Percentiles rank a stretch among this genome's conserved stretches.
These are phyloP conservation scores for Oxyruncus cristatus DNA, from an alignment of 2,113 vertebrate genomes.

Conservation along the genomic window DNA sequence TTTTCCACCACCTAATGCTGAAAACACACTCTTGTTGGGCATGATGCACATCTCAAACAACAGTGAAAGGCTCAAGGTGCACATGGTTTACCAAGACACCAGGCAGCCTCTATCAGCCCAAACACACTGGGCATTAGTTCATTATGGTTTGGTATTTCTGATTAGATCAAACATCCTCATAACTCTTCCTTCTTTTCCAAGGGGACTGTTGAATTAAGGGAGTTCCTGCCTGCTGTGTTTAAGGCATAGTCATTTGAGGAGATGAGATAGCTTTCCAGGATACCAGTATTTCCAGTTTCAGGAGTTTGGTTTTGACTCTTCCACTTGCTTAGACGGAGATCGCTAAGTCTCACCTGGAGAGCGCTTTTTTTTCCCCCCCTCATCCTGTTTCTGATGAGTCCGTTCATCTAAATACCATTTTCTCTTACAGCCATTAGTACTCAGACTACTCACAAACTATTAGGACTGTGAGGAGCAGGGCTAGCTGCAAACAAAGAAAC, in stretches of 20 bases:
- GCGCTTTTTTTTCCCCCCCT: background rate
- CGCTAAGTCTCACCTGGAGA: background rate
- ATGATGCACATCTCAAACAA: background rate
- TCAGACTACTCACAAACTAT: background rate
- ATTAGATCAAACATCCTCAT: slow-evolving; percentile 5
- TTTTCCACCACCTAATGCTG: background rate
- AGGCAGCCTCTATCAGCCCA: background rate
- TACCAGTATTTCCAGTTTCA: slow-evolving; percentile 59
- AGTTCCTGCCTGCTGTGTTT: background rate
- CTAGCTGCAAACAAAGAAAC: background rate
- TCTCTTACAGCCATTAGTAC: background rate
- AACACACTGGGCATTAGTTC: background rate
- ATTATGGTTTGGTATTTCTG: background rate
- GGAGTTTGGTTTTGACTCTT: background rate
- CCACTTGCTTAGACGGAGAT: background rate
- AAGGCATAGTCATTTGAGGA: background rate
- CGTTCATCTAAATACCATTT: background rate
- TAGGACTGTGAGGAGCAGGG: background rate
- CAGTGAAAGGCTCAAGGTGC: background rate
- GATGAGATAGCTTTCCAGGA: slow-evolving; percentile 30
- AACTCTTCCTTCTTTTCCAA: background rate
- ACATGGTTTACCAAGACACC: background rate
- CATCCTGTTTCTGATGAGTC: background rate
- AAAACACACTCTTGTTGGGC: background rate
- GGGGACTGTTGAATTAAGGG: background rate